Evolutionary conservation across 2,797 vertebrate species (phyloP), one percentile per base, ranked within the genome.

Genomic region (Rhynchonycteris naso): DNA sequence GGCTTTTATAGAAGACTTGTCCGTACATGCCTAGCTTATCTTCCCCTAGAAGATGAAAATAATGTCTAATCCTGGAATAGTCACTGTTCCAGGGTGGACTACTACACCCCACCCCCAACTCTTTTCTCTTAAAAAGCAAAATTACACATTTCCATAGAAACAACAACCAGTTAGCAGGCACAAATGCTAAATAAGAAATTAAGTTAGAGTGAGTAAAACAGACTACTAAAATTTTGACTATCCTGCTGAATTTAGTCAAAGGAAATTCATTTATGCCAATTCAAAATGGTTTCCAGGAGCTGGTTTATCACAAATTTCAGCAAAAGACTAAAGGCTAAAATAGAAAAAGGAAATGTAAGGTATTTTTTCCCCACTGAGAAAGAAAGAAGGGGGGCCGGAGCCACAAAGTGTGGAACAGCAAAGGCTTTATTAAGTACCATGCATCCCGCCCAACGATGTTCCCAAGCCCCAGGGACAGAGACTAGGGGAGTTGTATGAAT

Each of bases 161-260:
- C 96, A 97, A 94, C 86, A 97, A 93, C 56, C 54, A 80, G 92
- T 90, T 82, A 96, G 72, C 72, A 95, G 82, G 88, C 84, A 95
- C 82, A 96, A 89, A 72, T 12, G 18, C 91, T 96, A 98, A 96
- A 78, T 89, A 76, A 88, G 91, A 98, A 98, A 98, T 97, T 94
- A 98, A 61, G 61, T 79, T 79, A 63, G 74, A 94, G 86, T 80
- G 88, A 80, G 91, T 89, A 96, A 98, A 95, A 95, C 79, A 97
- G 93, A 92, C 94, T 97, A 92, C 95, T 97, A 87, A 97, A 98
- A 97, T 94, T 93, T 87, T 83, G 88, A 95, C 35, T 92, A 81
- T 92, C 33, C 13, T 30, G 16, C 96, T 98, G 98, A 97, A 98
- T 97, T 97, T 98, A 97, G 95, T 58, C 93, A 79, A 83, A 66